Conservation (phyloP, 2,113 vertebrate genomes). For the Phalacrocorax brasilianus region DNA sequence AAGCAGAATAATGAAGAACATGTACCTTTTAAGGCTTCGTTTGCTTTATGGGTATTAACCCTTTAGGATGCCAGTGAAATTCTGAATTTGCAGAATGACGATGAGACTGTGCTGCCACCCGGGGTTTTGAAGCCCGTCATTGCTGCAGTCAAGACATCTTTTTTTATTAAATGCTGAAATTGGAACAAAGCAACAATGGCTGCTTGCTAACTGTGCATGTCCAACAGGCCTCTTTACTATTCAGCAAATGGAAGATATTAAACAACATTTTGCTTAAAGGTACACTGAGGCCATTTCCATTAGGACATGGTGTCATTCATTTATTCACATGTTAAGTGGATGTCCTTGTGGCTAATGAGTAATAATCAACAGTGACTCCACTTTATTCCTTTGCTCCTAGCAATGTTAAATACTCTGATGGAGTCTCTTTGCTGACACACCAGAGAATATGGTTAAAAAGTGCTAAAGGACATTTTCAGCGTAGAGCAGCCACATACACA, state of each 20-base stretch:
- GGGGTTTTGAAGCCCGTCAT: neutral
- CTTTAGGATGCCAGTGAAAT: neutral
- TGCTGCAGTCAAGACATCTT: slow-evolving; percentile 47
- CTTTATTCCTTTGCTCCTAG: slow-evolving; percentile 81
- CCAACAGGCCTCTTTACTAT: slow-evolving; percentile 82
- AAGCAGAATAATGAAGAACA: slow-evolving; percentile 38
- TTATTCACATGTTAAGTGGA: slow-evolving; percentile 85
- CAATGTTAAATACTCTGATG: slow-evolving; percentile 80
- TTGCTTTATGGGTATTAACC: slow-evolving; percentile 35
- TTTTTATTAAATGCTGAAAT: slow-evolving; percentile 77
- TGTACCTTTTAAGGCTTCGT: neutral
- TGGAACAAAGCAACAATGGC: slow-evolving; percentile 83
- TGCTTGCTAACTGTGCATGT: slow-evolving; percentile 77
- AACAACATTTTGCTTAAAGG: slow-evolving; percentile 85
- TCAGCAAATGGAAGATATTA: slow-evolving; percentile 86
- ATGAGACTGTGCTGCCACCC: neutral
- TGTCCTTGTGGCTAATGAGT: slow-evolving; percentile 89
- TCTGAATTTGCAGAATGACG: neutral
- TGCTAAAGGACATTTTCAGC: slow-evolving; percentile 69
- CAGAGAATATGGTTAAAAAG: slow-evolving; percentile 73
- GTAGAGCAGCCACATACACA: neutral
- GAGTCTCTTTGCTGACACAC: slow-evolving; percentile 72
- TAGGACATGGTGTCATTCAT: slow-evolving; percentile 80
- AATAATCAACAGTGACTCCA: slow-evolving; percentile 88
- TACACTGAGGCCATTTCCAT: slow-evolving; percentile 81